Evolutionary conservation across 1,140 invertebrate genomes (phyloP).

Genomic region (Pseudomyrmex dendroicus): DNA sequence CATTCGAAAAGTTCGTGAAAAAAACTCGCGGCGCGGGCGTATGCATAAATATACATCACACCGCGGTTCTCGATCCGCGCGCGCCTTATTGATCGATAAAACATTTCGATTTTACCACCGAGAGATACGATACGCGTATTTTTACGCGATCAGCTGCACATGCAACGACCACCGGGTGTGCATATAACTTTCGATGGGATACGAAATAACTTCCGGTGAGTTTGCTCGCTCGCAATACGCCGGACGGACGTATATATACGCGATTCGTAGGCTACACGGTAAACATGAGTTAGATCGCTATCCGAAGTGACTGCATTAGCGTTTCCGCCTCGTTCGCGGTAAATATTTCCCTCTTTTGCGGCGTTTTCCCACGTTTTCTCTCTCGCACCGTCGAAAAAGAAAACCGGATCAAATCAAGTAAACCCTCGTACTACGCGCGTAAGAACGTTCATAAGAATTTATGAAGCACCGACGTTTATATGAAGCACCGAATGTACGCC

Average conservation of each 20-base stretch:
- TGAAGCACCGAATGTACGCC: too few species aligned
- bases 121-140: slow-evolving; percentile 41
- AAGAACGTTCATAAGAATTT: slow-evolving; percentile 24
- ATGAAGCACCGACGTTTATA: neutral
- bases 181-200: slow-evolving; percentile 29
- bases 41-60: slow-evolving; percentile 45
- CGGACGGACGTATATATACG: neutral
- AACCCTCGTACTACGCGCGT: neutral
- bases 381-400: neutral
- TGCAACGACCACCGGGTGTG: slow-evolving; percentile 15
- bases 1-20: slow-evolving; percentile 30
- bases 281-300: slow-evolving; percentile 50
- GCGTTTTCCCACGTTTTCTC: neutral
- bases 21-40: slow-evolving; percentile 13
- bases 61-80: neutral
- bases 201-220: slow-evolving; percentile 60
- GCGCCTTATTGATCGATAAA: slow-evolving; percentile 39
- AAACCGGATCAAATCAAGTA: slow-evolving; percentile 17
- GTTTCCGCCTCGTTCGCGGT: slow-evolving; percentile 19
- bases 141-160: slow-evolving; percentile 26
- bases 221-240: slow-evolving; percentile 35
- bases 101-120: slow-evolving; percentile 41
- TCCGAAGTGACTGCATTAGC: slow-evolving; percentile 60
- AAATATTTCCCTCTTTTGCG: neutral
- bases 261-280: slow-evolving; percentile 18